phyloP scores from a whole-genome alignment of 2,113 vertebrate genomes.

The Stigmatopora nigra region DNA sequence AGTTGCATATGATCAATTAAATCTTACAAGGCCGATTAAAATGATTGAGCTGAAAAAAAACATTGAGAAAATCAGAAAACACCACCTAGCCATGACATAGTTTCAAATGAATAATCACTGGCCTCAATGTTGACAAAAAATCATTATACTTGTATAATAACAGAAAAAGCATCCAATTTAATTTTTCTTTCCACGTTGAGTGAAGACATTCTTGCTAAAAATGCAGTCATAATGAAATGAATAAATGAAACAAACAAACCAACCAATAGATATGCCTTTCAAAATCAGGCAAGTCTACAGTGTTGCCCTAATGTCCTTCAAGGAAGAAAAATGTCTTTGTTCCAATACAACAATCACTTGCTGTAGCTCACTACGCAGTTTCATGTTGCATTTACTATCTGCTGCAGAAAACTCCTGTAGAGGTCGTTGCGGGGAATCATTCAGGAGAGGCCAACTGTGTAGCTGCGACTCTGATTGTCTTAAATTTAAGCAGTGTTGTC shows the following conservation, averaged over 20 bases:
- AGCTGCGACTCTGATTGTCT: conserved; percentile 79
- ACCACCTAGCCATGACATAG: too few species aligned
- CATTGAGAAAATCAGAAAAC: too few species aligned
- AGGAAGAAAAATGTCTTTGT: background rate
- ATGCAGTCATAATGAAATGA: too few species aligned
- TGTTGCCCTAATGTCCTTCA: background rate
- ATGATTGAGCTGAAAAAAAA: too few species aligned
- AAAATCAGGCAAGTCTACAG: background rate
- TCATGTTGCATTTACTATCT: conserved; percentile 24
- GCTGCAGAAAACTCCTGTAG: conserved; percentile 77
- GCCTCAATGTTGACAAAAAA: background rate
- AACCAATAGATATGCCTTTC: background rate
- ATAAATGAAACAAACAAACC: too few species aligned
- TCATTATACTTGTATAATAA: background rate
- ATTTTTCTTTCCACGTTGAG: too few species aligned
- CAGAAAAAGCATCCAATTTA: too few species aligned
- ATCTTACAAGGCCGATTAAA: too few species aligned
- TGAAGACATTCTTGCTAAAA: too few species aligned
- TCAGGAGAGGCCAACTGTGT: conserved; percentile 77
- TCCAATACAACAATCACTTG: background rate
- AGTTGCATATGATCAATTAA: too few species aligned
- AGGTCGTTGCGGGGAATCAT: conserved; percentile 85
- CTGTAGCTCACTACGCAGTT: background rate
- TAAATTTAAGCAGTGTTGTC: conserved; percentile 79
- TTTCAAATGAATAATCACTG: too few species aligned